Percentiles rank a stretch among this genome's conserved stretches.
phyloP scores from a whole-genome alignment of 2,797 vertebrate species.

The Rhinophrynus dorsalis region DNA sequence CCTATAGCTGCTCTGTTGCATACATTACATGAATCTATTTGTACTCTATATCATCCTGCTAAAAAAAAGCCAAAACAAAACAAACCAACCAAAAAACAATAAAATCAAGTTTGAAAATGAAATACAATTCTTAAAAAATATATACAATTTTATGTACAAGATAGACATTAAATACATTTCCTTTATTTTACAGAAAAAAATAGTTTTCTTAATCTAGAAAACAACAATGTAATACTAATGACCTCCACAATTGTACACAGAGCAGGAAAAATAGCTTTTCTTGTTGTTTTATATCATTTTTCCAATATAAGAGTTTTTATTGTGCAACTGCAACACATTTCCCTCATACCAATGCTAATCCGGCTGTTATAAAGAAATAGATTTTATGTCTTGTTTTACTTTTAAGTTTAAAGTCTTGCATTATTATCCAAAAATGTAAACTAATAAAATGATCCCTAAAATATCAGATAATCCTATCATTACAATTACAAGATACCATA shows the following conservation, averaged over 20 bases:
- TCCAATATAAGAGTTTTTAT: constrained; percentile 29
- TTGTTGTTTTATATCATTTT: constrained; percentile 16
- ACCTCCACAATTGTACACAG: constrained; percentile 11
- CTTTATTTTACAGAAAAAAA: too few species aligned
- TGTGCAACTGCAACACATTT: constrained; percentile 31
- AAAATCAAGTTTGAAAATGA: too few species aligned
- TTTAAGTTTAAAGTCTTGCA: constrained; percentile 5
- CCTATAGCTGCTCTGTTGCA: too few species aligned
- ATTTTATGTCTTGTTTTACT: constrained; percentile 33
- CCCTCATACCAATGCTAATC: constrained; percentile 7
- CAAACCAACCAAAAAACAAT: too few species aligned
- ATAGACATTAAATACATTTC: too few species aligned
- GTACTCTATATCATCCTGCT: too few species aligned
- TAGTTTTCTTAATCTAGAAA: background rate
- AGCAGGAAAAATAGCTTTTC: constrained; percentile 14
- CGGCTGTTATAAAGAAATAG: constrained; percentile 25
- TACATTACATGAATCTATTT: too few species aligned
- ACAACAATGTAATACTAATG: background rate
- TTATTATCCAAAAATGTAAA: background rate
- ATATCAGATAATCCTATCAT: constrained; percentile 7
- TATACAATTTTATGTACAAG: too few species aligned
- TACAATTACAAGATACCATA: background rate
- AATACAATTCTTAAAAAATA: too few species aligned
- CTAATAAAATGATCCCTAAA: constrained; percentile 20
- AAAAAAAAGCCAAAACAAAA: background rate